Base-by-base conservation (phyloP, 2,797 vertebrate genomes). In the Mergus octosetaceus region DNA sequence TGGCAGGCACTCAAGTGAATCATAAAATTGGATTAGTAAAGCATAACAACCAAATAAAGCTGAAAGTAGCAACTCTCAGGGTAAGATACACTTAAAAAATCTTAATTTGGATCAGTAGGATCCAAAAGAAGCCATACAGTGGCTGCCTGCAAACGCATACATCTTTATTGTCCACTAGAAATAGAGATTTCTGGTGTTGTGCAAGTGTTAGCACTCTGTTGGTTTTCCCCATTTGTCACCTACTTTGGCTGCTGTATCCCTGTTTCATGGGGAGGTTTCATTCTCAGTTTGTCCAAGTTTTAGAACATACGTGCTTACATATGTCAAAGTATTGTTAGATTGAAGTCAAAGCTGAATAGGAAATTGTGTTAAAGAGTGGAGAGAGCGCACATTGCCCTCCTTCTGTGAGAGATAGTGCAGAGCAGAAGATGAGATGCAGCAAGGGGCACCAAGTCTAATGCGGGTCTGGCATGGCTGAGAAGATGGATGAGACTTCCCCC, bases 361-460 rank as follows among this genome's bases (percentile, higher is more conserved):
- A 36, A 57, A 47, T 24, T 51, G 28, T 45, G 45, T 77, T 30
- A 36, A 68, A 28, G 8, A 65, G 11, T 14, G 56, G 71, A 68
- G 61, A 25, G 9, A 3, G 1, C 19, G 7, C 2, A 0, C 53
- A 13, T 21, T 83, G 3, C 2, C 4, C 9, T 83, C 22, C 41
- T 56, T 3, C 19, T 34, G 3, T 0, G 1, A 12, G 3, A 17
- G 17, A n/a, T 51, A 19, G 12, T 5, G 53, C 32, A 20, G 66
- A 65, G 45, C 47, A 60, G 76, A 13, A 13, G 34, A 39, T 24
- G 30, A 77, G 47, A 28, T 32, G 16, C 32, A 72, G 18, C 19
- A 68, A 68, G 71, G 32, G 57, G 24, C 14, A 13, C 5, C 10
- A 77, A n/a, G 17, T 21, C 49, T 68, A 25, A 10, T 1, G 14